A percentile compares a stretch with the other conserved stretches of the same genome.
Conservation (phyloP, 2,113 vertebrate genomes). For the Reinhardtius hippoglossoides region DNA sequence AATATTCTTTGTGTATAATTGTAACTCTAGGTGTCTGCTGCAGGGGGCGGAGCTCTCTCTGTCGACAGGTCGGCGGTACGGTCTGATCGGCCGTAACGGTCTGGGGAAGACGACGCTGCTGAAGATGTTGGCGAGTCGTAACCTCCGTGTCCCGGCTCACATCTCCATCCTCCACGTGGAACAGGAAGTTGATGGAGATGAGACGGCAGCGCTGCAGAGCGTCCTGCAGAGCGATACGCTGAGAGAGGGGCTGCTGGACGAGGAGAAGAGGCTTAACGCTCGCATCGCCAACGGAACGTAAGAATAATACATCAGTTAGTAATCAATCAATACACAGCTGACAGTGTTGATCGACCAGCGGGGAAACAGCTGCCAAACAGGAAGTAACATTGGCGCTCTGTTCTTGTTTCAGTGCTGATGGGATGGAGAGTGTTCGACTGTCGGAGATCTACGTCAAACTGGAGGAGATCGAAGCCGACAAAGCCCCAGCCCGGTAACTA, state of each 20-base stretch:
- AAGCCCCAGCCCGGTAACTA: constrained; percentile 93
- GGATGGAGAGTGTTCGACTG: constrained; percentile 87
- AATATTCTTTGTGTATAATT: neutral
- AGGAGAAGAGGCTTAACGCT: constrained; percentile 86
- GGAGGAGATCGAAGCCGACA: constrained; percentile 98
- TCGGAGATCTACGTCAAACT: constrained; percentile 92
- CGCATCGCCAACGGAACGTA: constrained; percentile 89
- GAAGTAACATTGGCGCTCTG: neutral
- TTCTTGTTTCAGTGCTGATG: constrained; percentile 83
- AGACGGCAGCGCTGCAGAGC: constrained; percentile 90
- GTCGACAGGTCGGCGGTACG: constrained; percentile 90
- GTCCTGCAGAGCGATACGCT: constrained; percentile 92
- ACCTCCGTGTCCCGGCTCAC: constrained; percentile 90
- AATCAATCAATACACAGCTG: neutral
- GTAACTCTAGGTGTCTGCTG: constrained; percentile 86
- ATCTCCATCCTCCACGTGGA: constrained; percentile 98
- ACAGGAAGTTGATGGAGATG: constrained; percentile 96
- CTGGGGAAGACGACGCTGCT: constrained; percentile 95
- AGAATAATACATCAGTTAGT: constrained; percentile 43
- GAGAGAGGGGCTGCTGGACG: constrained; percentile 87
- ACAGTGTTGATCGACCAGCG: too few relatives aligned
- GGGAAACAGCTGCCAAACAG: neutral
- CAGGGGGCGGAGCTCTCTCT: constrained; percentile 92
- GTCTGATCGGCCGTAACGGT: constrained; percentile 94
- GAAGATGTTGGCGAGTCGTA: constrained; percentile 95